phyloP scores from a whole-genome alignment of 2,797 vertebrate species.

The Salarias fasciatus region DNA sequence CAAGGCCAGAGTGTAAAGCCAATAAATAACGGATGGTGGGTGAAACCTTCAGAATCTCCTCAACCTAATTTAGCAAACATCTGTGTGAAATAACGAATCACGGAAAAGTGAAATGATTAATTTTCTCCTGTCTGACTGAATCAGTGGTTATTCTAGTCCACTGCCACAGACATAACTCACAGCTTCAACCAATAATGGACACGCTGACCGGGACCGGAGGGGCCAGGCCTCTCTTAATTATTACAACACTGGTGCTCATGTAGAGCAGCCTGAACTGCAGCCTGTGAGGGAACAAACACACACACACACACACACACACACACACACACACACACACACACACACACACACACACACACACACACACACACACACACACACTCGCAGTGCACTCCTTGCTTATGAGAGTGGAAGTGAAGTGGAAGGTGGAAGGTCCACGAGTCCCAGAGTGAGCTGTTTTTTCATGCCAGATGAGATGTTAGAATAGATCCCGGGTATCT shows the following conservation, averaged over 20 bases:
- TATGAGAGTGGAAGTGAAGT: slow-evolving; percentile 34
- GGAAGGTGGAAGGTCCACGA: slow-evolving; percentile 9
- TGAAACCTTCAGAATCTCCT: neutral
- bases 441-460: slow-evolving; percentile 47
- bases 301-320: slow-evolving; percentile 4
- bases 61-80: slow-evolving; percentile 38
- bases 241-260: slow-evolving; percentile 55
- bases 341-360: too few relatives aligned
- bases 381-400: slow-evolving; percentile 13
- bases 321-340: too few relatives aligned
- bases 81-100: slow-evolving; percentile 31
- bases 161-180: slow-evolving; percentile 55
- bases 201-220: slow-evolving; percentile 48
- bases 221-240: slow-evolving; percentile 56
- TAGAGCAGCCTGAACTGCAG: slow-evolving; percentile 32
- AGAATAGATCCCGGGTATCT: slow-evolving; percentile 6
- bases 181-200: slow-evolving; percentile 62
- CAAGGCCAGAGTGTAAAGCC: too few relatives aligned
- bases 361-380: too few relatives aligned
- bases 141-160: slow-evolving; percentile 52
- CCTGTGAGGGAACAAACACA: slow-evolving; percentile 34
- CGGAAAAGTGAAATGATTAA: slow-evolving; percentile 40
- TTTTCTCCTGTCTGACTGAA: slow-evolving; percentile 45
- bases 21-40: too few relatives aligned
- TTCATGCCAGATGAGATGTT: slow-evolving; percentile 55